Conservation (phyloP, 1,140 invertebrate genomes). For the Lycorma delicatula region DNA sequence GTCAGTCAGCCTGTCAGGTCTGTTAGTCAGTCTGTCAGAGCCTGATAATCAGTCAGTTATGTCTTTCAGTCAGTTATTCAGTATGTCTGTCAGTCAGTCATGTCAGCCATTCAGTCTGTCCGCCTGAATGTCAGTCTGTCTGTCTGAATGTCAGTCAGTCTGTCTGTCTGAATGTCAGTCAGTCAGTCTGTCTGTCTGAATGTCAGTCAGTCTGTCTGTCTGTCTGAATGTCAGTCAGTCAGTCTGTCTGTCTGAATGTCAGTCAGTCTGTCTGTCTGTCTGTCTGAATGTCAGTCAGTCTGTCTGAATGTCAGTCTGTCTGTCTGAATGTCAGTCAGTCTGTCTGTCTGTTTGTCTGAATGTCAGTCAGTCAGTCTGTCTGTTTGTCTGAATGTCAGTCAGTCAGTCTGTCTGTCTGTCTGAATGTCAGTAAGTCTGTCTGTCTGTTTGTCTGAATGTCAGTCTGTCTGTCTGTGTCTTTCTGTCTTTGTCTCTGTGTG, state of each 20-base stretch:
- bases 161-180: conserved; percentile 19
- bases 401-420: too few species aligned
- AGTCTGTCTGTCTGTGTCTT: too few species aligned
- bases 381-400: too few species aligned
- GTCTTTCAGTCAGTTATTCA: conserved; percentile 17
- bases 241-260: conserved; percentile 20
- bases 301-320: too few species aligned
- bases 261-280: conserved; percentile 26
- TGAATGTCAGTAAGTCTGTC: conserved; percentile 19
- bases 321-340: too few species aligned
- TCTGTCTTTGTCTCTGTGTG: conserved; percentile 20
- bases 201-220: conserved; percentile 22
- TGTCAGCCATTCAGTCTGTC: conserved; percentile 19
- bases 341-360: too few species aligned
- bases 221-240: conserved; percentile 15
- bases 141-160: conserved; percentile 21
- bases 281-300: too few species aligned
- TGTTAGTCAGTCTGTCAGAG: conserved; percentile 20
- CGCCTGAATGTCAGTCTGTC: conserved; percentile 22
- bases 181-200: conserved; percentile 18
- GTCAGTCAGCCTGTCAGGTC: conserved; percentile 8
- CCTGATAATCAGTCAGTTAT: conserved; percentile 10
- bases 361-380: too few species aligned
- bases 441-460: too few species aligned
- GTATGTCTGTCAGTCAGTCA: conserved; percentile 20